These are phyloP conservation scores for Sciurus niger DNA, from an alignment of 2,113 vertebrate species.

Conservation along the genomic window DNA sequence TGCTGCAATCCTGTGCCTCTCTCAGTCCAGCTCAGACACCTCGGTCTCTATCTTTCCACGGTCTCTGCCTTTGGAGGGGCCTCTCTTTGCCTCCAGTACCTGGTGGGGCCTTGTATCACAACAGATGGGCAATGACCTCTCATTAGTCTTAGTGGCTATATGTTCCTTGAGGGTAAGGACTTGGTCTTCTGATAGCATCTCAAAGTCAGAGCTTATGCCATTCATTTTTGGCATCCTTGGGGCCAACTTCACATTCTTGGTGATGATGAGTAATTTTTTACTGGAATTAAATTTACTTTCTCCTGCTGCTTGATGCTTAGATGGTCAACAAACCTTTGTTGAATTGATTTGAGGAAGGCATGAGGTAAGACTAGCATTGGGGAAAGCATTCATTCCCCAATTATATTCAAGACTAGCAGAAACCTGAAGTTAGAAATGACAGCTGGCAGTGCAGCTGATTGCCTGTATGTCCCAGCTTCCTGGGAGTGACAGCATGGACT, in stretches of 20 bases:
- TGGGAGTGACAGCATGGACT: neutral
- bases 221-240: neutral
- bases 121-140: neutral
- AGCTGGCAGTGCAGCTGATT: conserved; percentile 25
- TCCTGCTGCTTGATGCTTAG: neutral
- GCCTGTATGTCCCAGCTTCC: conserved; percentile 38
- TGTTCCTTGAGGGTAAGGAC: neutral
- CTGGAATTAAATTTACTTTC: conserved; percentile 36
- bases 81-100: neutral
- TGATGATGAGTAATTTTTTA: conserved; percentile 22
- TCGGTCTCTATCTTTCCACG: neutral
- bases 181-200: neutral
- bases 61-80: neutral
- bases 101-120: neutral
- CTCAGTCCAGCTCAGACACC: neutral
- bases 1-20: neutral
- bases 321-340: conserved; percentile 61
- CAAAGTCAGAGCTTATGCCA: neutral
- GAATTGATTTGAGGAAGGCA: conserved; percentile 51
- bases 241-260: neutral
- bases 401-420: conserved; percentile 68
- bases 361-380: conserved; percentile 55
- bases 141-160: neutral
- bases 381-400: conserved; percentile 53
- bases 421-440: conserved; percentile 68